Evolutionary conservation across 2,888 invertebrate species (phyloP), one percentile per base, ranked within the genome.

Genomic region (Chironomus tentans): DNA sequence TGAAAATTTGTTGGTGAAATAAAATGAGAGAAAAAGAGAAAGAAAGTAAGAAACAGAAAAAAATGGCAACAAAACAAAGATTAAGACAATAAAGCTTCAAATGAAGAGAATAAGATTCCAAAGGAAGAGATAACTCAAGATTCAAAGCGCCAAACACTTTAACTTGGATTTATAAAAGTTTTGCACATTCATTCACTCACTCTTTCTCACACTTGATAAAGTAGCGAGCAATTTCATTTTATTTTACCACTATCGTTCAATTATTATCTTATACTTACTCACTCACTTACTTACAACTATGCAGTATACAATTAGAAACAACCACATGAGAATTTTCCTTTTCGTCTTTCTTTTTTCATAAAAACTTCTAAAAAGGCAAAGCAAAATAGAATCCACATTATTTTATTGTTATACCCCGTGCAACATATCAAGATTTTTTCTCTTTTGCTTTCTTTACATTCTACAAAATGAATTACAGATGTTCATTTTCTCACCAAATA

Each of bases 1-100:
- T 48, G 56, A 47, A 38, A 38, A 38, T 2, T n/a, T 38, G 38
- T 38, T 38, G 38, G 38, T 10, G 38, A 38, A 38, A 38, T 38
- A 38, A 38, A 38, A 38, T 38, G 10, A 38, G 38, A 38, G 38
- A 10, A 38, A 38, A 38, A 38, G 10, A 50, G 22, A 38, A 21
- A 73, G 46, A 28, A 61, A 73, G 28, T 10, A 46, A 6, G 56
- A 56, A 70, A 48, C 70, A 48, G n/a, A n/a, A 24, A 21, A 12
- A 48, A 50, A 15, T 47, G 71, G 12, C 47, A 71, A 50, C 50
- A 71, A 73, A 73, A 71, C 50, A 56, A 71, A 73, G 72, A 73
- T 73, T 73, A 73, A 73, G 46, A 62, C 62, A 73, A 73, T 73
- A 56, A 73, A 73, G 72, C 72, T 62, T 73, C 62, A 38, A 15